These are phyloP conservation scores for Rhinolophus ferrumequinum DNA, from an alignment of 2,113 vertebrate genomes.

Conservation along the genomic window DNA sequence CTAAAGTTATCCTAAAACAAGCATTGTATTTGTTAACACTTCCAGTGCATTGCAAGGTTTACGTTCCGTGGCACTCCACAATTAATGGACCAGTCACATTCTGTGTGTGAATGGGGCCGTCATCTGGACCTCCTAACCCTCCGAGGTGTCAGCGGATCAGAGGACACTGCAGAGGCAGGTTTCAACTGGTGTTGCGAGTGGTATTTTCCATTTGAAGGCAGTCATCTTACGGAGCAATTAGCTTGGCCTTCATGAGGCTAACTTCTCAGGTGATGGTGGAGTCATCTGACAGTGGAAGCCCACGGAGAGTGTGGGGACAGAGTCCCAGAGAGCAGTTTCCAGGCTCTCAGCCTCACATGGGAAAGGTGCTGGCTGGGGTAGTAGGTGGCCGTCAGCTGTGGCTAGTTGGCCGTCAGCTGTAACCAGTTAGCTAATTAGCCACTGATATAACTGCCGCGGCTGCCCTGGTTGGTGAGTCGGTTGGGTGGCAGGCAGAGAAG, in stretches of 20 bases:
- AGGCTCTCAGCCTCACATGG: too few species aligned
- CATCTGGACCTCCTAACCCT: not conserved
- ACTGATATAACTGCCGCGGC: too few species aligned
- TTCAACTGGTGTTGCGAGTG: not conserved
- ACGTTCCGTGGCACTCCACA: not conserved
- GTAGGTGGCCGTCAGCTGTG: too few species aligned
- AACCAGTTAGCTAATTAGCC: too few species aligned
- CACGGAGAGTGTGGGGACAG: not conserved
- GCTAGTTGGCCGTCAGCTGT: too few species aligned
- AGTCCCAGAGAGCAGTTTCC: too few species aligned
- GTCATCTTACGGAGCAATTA: not conserved
- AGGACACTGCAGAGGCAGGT: not conserved
- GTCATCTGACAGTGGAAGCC: not conserved
- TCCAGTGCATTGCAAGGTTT: not conserved
- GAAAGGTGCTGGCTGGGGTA: too few species aligned
- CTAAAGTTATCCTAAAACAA: conserved; percentile 10
- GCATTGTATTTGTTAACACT: not conserved
- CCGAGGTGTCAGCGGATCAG: not conserved
- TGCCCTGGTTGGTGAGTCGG: too few species aligned
- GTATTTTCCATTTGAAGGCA: not conserved
- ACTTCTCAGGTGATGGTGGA: not conserved
- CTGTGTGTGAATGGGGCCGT: not conserved
- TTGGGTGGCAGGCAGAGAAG: too few species aligned
- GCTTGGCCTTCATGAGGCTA: not conserved
- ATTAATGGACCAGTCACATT: not conserved